phyloP scores from a whole-genome alignment of 2,888 invertebrate genomes.

The Melanophora roralis region DNA sequence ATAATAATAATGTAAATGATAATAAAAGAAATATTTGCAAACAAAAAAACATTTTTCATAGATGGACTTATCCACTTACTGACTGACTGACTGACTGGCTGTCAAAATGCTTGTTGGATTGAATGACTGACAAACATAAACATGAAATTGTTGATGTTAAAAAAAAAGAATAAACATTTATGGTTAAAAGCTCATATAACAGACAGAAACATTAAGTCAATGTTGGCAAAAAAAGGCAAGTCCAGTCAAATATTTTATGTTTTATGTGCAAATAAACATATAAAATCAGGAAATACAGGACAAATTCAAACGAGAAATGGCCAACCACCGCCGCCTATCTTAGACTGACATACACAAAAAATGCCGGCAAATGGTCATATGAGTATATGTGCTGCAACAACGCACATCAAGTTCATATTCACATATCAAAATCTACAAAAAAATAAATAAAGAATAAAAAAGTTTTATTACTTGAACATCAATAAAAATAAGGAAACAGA shows the following conservation, averaged over 20 bases:
- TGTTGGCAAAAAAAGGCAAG: not conserved
- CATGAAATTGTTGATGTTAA: slow-evolving; percentile 41
- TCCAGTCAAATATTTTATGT: slow-evolving; percentile 37
- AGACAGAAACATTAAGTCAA: not conserved
- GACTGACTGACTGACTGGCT: not conserved
- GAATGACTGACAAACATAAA: slow-evolving; percentile 13
- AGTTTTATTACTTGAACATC: not conserved
- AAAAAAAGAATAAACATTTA: slow-evolving; percentile 29
- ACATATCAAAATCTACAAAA: not conserved
- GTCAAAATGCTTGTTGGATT: not conserved
- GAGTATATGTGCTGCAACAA: not conserved
- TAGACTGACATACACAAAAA: not conserved
- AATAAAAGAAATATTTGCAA: slow-evolving; percentile 28
- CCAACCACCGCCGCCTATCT: not conserved
- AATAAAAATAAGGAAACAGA: not conserved
- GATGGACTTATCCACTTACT: not conserved
- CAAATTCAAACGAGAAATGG: not conserved
- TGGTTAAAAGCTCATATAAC: slow-evolving; percentile 23
- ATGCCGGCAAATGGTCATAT: slow-evolving; percentile 18
- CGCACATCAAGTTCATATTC: not conserved
- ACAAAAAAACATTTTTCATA: slow-evolving; percentile 19
- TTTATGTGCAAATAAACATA: slow-evolving; percentile 44
- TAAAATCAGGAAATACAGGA: slow-evolving; percentile 23
- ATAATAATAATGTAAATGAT: slow-evolving; percentile 3
- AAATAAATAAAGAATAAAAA: not conserved